These are phyloP conservation scores for Spatulosminthurus flaviceps DNA, from an alignment of 2,888 invertebrate genomes.

Conservation along the genomic window DNA sequence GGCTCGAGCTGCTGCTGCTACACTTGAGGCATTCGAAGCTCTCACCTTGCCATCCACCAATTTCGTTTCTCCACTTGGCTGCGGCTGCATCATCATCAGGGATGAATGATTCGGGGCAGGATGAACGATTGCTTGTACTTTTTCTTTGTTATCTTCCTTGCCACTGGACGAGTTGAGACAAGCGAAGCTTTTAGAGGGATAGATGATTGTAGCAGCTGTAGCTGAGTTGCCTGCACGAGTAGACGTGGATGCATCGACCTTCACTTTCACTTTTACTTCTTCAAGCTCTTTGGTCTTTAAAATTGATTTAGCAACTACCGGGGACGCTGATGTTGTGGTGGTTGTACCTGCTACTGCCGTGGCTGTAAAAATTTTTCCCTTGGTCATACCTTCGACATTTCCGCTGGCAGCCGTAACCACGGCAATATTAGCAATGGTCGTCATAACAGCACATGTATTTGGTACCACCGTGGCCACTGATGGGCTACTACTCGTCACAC, in stretches of 20 bases:
- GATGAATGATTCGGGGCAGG: conserved; percentile 28
- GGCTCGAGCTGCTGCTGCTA: not conserved
- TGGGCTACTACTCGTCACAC: too few relatives aligned
- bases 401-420: too few relatives aligned
- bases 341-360: not conserved
- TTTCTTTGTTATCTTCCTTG: conserved; percentile 7
- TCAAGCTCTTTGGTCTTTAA: not conserved
- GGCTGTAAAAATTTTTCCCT: too few relatives aligned
- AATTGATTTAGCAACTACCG: not conserved
- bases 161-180: not conserved
- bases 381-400: too few relatives aligned
- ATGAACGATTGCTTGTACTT: not conserved
- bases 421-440: too few relatives aligned
- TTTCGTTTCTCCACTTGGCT: not conserved
- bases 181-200: not conserved
- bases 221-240: not conserved
- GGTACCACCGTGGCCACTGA: too few relatives aligned
- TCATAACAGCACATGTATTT: too few relatives aligned
- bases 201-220: conserved; percentile 3
- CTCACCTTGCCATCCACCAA: not conserved
- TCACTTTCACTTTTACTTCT: conserved; percentile 8
- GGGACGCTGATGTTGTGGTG: not conserved
- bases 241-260: conserved; percentile 36
- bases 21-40: not conserved
- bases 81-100: not conserved